Evolutionary conservation across 2,888 invertebrate genomes (phyloP), one percentile per base, ranked within the genome.

Genomic region (Coleophora deauratella): DNA sequence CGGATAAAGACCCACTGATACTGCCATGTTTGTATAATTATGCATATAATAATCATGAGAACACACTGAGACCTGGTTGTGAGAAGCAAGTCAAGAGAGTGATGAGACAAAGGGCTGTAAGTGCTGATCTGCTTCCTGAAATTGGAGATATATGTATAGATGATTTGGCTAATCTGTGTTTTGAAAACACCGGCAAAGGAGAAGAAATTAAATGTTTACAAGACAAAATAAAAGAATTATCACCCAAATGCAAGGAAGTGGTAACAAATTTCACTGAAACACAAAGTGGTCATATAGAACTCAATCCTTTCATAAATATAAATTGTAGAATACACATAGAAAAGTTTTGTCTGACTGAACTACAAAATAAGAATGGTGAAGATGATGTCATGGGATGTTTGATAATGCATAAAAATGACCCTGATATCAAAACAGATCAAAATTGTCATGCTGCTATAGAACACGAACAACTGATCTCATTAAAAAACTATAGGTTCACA

Each of bases 301-400:
- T 97, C n/a, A 98, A 99, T 87, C 93, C 94, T 28, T 88, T 95
- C 37, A 90, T 99, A 37, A 91, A 91, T 70, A 88, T 88, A n/a
- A 91, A 93, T 41, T 99, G 98, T 68, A 88, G 89, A 50, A 88
- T 90, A 49, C 90, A 94, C 40, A 94, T 96, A 79, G 90, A 93
- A 55, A 90, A 87, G 49, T 87, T 95, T 51, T 96, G 96, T 62
- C 87, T 88, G 45, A 86, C 89, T 28, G 90, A 92, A 58, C 71
- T 91, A 9, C 90, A 90, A 56, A 88, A 86, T 54, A 90, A 89
- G 44, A 91, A 89, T 54, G 95, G 94, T 59, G 93, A 94, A 63
- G 95, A 95, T 43, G 95, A 97, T 55, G 89, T 98, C 55, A 93
- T 99, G 92, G 95, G 97, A 45, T 99, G 99, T 75, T 87, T 99